Evolutionary conservation across 2,888 invertebrate genomes (phyloP), one percentile per base, ranked within the genome.

Genomic region (Xestia c-nigrum): DNA sequence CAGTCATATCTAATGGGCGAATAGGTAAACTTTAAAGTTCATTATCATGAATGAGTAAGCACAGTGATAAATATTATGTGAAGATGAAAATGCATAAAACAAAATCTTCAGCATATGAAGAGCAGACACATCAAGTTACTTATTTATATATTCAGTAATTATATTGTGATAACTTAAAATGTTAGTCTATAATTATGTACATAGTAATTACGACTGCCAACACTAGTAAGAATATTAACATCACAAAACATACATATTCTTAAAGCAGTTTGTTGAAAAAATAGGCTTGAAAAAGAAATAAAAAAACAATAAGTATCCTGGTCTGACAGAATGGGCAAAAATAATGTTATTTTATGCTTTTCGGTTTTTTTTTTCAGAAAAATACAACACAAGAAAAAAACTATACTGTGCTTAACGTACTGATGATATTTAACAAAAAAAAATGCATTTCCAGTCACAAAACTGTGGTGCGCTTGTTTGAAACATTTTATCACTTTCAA

Each of bases 91-190:
- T 14, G 19, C 38, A 63, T 47, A 5, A n/a, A 61, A 47, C 21
- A 63, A 46, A 38, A 47, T 55, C 24, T 40, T 72, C 14, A 55
- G 10, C 21, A 7, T 19, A 24, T 1, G 10, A 47, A 52, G 9
- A 38, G 0, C n/a, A 24, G 38, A 55, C 3, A 40, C 6, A 16
- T n/a, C 24, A 40, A 14, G 16, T n/a, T 78, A 50, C 21, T 21
- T 21, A 50, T 50, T 50, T 50, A 50, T 46, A 12, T 46, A 46
- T 50, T 50, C 19, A 50, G 21, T 50, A 0, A 40, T n/a, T 0
- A 55, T 76, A 38, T 46, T 46, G 38, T 52, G 3, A 61, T 12
- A 61, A 61, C 31, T 73, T 38, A 47, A 14, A 73, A 74, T 14
- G 19, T 1, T 43, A 5, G 31, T 31, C 43, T 50, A 5, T 7